Conservation (phyloP, 2,113 vertebrate species). For the Erinaceus europaeus region DNA sequence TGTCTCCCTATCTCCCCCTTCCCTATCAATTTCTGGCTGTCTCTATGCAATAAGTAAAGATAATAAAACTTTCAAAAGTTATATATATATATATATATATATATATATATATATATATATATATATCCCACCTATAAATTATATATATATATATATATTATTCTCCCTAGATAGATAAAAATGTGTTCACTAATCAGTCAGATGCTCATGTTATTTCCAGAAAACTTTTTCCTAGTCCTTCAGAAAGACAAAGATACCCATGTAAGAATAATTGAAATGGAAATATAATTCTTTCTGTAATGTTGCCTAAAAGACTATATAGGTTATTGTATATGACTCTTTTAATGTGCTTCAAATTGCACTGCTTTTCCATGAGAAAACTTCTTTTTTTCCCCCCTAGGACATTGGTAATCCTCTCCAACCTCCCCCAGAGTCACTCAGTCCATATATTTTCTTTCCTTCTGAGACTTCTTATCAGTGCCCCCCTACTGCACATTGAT, state of each 20-base stretch:
- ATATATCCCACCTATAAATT: no score
- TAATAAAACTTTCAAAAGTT: no score
- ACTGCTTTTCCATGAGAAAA: constrained; percentile 4
- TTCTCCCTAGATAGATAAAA: rapidly evolving
- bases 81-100: no score
- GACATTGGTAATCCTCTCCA: constrained; percentile 7
- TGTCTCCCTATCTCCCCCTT: no score
- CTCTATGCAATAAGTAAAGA: no score
- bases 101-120: no score
- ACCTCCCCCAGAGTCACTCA: neutral
- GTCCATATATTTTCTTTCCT: neutral
- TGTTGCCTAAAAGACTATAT: neutral
- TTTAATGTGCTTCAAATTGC: neutral
- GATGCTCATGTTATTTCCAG: neutral
- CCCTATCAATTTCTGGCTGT: no score
- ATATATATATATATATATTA: no score
- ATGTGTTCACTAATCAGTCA: neutral
- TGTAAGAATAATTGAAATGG: neutral
- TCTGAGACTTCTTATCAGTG: constrained; percentile 58
- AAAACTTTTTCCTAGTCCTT: neutral
- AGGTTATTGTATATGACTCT: neutral
- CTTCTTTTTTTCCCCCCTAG: neutral
- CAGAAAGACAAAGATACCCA: neutral
- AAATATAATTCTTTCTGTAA: neutral
- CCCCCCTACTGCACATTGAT: neutral